Base-by-base conservation (phyloP, 2,888 invertebrate species). In the Campaea margaritaria region DNA sequence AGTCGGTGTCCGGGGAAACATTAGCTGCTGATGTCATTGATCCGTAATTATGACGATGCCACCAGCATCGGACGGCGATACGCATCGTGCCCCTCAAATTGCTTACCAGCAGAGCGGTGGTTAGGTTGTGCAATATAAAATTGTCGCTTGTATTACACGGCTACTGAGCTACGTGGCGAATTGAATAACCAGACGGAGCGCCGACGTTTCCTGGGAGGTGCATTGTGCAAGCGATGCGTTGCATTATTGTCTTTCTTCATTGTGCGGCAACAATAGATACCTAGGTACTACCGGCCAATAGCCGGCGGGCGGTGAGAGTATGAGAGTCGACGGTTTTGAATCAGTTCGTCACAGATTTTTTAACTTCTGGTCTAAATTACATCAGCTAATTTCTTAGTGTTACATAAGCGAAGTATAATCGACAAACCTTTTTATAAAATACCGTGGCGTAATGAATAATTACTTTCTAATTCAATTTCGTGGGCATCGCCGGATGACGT, bases 21-120 rank as follows among this genome's bases (percentile, higher is more conserved):
- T 43, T 52, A 45, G 11, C 36, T n/a, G 36, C n/a, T 36, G 36
- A 36, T 36, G 36, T 12, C 36, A n/a, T 36, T 31, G 31, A 31
- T 31, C 31, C 31, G 31, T 31, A 3, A 31, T 31, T 31, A 14
- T 39, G 39, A 38, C 58, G 52, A 45, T 59, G 62, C 58, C 59
- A 51, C 43, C 47, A 36, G 39, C 59, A 44, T 73, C 73, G 66
- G 47, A 48, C 82, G 87, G 87, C 89, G 91, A 89, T 84, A 91
- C 90, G 90, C 87, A 83, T 77, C 64, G 72, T 85, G 88, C 81
- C 65, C 74, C 82, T 83, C 89, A 87, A 89, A 89, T 89, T 89
- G 76, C 74, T 70, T 73, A 69, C 77, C 69, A 55, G n/a, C 49
- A 51, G 42, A 53, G 43, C 46, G 55, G 47, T 28, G 31, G 31